These are phyloP conservation scores for Anabacerthia variegaticeps DNA, from an alignment of 2,797 vertebrate genomes.

Conservation along the genomic window DNA sequence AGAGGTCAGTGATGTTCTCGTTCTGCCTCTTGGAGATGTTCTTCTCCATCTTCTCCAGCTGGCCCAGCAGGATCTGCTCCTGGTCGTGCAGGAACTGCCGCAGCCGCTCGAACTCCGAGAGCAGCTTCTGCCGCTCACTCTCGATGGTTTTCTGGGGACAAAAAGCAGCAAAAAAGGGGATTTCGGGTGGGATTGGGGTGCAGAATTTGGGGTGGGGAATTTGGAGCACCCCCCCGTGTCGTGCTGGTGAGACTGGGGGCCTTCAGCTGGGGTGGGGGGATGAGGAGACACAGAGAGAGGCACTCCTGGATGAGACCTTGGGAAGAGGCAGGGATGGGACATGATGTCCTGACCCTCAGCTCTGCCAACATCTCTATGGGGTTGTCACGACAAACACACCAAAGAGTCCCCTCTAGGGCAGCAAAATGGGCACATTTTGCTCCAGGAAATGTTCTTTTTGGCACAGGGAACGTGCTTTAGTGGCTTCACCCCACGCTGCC, in stretches of 20 bases:
- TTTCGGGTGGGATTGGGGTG: not conserved
- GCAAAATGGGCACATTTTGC: not conserved
- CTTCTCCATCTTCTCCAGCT: constrained; percentile 74
- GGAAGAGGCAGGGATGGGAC: not conserved
- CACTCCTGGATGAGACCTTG: fast-evolving
- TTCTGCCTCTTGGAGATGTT: constrained; percentile 71
- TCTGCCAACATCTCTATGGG: not conserved
- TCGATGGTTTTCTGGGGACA: not conserved
- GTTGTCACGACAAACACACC: too few relatives aligned
- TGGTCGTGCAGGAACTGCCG: constrained; percentile 74
- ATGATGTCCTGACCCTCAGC: not conserved
- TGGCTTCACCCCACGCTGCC: not conserved
- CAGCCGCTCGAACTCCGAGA: constrained; percentile 69
- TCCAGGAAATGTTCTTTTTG: not conserved
- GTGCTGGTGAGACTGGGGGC: not conserved
- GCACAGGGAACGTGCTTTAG: fast-evolving
- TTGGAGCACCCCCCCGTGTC: not conserved
- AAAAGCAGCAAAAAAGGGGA: fast-evolving
- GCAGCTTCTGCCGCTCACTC: constrained; percentile 66
- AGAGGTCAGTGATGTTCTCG: constrained; percentile 74
- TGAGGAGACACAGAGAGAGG: fast-evolving
- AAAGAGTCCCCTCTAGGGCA: not conserved
- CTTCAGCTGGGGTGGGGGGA: not conserved
- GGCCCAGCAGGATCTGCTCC: constrained; percentile 71
- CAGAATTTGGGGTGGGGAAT: too few relatives aligned